These are phyloP conservation scores for Melipona beecheii DNA, from an alignment of 2,888 invertebrate genomes.

Conservation along the genomic window DNA sequence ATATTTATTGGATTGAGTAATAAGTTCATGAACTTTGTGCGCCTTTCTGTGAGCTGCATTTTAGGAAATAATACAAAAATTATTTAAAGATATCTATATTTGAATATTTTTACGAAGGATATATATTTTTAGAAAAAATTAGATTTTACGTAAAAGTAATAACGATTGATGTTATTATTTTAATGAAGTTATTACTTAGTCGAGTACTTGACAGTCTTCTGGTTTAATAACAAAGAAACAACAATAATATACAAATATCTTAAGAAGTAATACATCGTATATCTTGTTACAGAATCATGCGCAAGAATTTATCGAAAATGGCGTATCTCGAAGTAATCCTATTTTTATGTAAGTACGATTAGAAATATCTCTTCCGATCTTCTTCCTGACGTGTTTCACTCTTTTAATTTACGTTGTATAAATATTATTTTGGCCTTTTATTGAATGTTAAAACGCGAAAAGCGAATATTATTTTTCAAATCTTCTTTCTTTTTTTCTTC, in stretches of 20 bases:
- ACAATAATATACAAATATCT: neutral
- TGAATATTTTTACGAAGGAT: neutral
- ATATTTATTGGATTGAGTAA: neutral
- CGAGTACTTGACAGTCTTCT: neutral
- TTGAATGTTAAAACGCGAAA: neutral
- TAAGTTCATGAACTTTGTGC: neutral
- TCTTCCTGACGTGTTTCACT: neutral
- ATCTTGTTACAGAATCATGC: conserved; percentile 75
- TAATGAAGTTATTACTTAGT: too few relatives aligned
- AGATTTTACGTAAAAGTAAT: neutral
- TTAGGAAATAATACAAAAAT: neutral
- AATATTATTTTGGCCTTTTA: neutral
- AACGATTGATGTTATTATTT: neutral
- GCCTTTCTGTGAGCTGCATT: neutral
- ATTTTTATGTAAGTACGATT: conserved; percentile 77
- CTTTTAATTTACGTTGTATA: neutral
- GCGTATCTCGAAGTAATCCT: conserved; percentile 75
- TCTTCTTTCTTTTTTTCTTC: too few relatives aligned
- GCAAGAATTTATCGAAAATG: conserved; percentile 73
- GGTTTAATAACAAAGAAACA: neutral
- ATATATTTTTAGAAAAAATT: neutral
- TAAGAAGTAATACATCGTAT: neutral
- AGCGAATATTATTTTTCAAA: neutral
- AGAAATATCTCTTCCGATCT: neutral
- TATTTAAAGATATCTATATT: neutral